Evolutionary conservation across 2,888 invertebrate genomes (phyloP).

Genomic region (Amphipoea lucens): DNA sequence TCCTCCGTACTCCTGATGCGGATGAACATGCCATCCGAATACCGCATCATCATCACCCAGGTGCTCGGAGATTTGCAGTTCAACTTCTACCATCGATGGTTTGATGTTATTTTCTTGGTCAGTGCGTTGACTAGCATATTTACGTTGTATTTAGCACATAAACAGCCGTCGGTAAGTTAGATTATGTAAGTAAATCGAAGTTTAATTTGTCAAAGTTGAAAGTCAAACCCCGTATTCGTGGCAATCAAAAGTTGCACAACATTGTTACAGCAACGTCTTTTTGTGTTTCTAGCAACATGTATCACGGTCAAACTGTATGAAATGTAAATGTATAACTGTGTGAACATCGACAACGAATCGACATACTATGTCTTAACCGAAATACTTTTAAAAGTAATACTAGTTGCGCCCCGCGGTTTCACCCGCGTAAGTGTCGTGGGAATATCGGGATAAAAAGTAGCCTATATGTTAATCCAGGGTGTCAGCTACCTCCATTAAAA

Average conservation of each 20-base stretch:
- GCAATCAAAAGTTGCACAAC: background rate
- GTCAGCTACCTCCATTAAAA: no score
- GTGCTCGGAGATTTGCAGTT: conserved; percentile 99
- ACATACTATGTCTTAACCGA: no score
- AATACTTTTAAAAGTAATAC: no score
- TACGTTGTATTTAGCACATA: conserved; percentile 98
- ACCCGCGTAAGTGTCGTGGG: no score
- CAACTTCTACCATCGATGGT: conserved; percentile 99
- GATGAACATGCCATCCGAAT: conserved; percentile 99
- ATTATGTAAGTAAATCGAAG: background rate
- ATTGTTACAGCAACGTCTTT: background rate
- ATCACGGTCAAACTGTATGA: background rate
- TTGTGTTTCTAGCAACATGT: background rate
- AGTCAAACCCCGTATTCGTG: background rate
- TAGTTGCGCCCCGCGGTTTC: no score
- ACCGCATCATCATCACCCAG: conserved; percentile 95
- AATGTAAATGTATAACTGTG: background rate
- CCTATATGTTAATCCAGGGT: no score
- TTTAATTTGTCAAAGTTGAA: background rate
- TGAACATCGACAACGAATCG: background rate
- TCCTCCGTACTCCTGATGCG: conserved; percentile 99
- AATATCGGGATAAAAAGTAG: no score
- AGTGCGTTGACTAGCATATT: conserved; percentile 98
- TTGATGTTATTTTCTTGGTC: conserved; percentile 99
- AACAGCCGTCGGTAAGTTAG: conserved; percentile 92